Percentiles rank a stretch among this genome's conserved stretches.
These are phyloP conservation scores for Tragelaphus buxtoni DNA, from an alignment of 2,113 vertebrate genomes.

Conservation along the genomic window DNA sequence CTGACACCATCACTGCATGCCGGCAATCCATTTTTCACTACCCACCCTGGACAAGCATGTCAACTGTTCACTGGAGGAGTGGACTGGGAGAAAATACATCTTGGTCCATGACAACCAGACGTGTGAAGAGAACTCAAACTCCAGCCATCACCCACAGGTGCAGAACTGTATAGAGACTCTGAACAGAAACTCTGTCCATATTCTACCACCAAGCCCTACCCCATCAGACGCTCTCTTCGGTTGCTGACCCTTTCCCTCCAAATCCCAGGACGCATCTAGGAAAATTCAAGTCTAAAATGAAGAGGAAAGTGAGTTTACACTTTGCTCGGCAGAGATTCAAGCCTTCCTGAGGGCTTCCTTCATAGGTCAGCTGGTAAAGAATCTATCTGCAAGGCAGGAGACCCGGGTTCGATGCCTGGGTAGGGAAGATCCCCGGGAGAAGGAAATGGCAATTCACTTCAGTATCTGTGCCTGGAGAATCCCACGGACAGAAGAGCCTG, in stretches of 20 bases:
- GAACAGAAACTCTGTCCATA: neutral
- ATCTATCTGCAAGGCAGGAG: neutral
- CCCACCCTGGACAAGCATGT: rapidly evolving
- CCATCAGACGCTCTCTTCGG: rapidly evolving
- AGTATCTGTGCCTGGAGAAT: neutral
- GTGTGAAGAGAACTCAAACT: neutral
- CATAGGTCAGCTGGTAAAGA: neutral
- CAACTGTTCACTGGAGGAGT: neutral
- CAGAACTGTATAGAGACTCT: rapidly evolving
- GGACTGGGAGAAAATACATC: neutral
- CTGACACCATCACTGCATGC: neutral
- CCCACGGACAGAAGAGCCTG: neutral
- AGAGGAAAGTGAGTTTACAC: neutral
- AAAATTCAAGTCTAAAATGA: neutral
- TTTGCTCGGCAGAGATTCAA: neutral
- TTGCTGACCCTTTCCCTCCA: neutral
- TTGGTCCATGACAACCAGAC: neutral
- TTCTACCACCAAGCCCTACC: no score
- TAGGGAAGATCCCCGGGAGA: neutral
- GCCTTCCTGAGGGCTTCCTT: neutral
- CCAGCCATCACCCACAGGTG: neutral
- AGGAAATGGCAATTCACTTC: neutral
- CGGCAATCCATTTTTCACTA: rapidly evolving
- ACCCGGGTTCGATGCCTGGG: neutral
- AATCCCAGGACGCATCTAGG: rapidly evolving